Base-by-base conservation (phyloP, 64 coral and sea anemone species). In the Astreopora myriophthalma region DNA sequence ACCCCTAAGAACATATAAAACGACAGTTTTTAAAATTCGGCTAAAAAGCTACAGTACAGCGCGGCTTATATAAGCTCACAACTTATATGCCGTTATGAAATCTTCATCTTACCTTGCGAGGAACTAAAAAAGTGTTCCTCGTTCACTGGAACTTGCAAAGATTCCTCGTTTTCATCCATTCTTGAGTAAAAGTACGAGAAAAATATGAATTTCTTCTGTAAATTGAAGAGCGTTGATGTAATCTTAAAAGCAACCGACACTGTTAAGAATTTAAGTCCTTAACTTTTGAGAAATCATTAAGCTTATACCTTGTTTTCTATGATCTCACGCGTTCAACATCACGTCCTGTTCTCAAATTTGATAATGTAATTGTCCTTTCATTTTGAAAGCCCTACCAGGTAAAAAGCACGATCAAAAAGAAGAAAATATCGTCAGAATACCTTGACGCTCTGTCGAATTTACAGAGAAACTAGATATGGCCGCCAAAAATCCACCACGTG, bases 401-500 rank as follows among this genome's bases (percentile, higher is more conserved):
- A 2, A 74, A 38, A 74, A 7, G 34, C 12, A 35, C 20, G 3
- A 24, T 19, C 9, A 23, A 55, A 55, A 31, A 14, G 11, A 52
- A 31, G 14, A 7, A 31, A 79, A 79, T 8, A 2, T 13, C 74
- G 27, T 19, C 2, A 79, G 20, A 51, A 19, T 52, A 0, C 1
- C 12, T 12, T 1, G 14, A 32, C 67, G 11, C 5, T 24, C 22
- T 28, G 40, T 42, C 28, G 27, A 31, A 79, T 27, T 17, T 25
- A 30, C 75, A 79, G 75, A 32, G 5, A 2, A 29, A 14, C 25
- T 58, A 79, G 75, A 79, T 79, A 79, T 79, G 75, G 27, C 75
- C 75, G 75, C 75, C 75, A 79, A 79, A 79, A 79, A 13, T 32
- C 31, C 19, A 51, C 25, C 75, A 79, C 75, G 75, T 79, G 75